Conservation (phyloP, 2,888 invertebrate species). For the Stictocephala bisonia region DNA sequence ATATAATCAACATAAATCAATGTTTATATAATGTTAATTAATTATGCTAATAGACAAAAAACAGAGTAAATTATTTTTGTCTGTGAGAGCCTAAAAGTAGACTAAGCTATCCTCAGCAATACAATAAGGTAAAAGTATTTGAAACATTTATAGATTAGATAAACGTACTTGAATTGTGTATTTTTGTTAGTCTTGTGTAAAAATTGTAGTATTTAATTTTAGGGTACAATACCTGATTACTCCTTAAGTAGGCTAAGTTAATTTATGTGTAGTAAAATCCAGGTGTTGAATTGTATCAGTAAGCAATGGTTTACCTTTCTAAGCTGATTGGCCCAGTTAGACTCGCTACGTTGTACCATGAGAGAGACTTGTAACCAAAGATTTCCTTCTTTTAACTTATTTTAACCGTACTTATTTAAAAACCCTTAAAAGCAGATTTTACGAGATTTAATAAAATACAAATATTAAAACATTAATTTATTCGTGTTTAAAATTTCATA, state of each 20-base stretch:
- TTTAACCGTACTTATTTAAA: constrained; percentile 20
- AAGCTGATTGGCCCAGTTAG: background rate
- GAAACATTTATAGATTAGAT: background rate
- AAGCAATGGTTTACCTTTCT: constrained; percentile 3
- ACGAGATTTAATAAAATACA: no score
- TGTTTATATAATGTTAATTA: no score
- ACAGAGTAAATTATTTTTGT: no score
- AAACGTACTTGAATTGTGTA: constrained; percentile 19
- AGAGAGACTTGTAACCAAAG: constrained; percentile 30
- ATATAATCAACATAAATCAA: no score
- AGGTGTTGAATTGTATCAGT: constrained; percentile 31
- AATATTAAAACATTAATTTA: no score
- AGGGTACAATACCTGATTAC: constrained; percentile 22
- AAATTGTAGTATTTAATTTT: constrained; percentile 18
- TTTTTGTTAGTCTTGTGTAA: constrained; percentile 15
- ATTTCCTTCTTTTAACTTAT: constrained; percentile 4
- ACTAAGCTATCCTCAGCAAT: constrained; percentile 4
- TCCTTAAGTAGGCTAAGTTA: constrained; percentile 36
- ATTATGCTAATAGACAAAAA: no score
- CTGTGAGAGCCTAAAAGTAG: no score
- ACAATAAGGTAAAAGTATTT: constrained; percentile 32
- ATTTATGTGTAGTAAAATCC: constrained; percentile 10
- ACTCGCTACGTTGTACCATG: constrained; percentile 35
- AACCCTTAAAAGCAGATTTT: constrained; percentile 12
- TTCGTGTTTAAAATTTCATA: no score